Evolutionary conservation across 2,888 invertebrate genomes (phyloP).

Genomic region (Drosophila emarginata): DNA sequence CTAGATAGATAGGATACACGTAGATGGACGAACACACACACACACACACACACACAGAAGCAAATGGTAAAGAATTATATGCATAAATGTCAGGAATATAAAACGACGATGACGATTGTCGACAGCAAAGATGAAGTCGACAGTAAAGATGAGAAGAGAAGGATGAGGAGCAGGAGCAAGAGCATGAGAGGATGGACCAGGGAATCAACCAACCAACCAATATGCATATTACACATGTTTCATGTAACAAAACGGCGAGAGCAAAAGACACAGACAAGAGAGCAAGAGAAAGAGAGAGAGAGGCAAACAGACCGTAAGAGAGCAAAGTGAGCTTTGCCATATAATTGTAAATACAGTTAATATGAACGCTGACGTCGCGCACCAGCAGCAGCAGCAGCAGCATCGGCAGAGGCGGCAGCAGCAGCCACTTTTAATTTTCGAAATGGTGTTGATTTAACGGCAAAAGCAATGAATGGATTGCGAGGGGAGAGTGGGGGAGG

Average conservation of each 20-base stretch:
- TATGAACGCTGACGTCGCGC: constrained; percentile 51
- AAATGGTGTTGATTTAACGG: constrained; percentile 80
- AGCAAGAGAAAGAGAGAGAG: constrained; percentile 4
- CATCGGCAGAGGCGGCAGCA: no score
- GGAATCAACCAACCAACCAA: not conserved
- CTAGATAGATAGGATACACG: not conserved
- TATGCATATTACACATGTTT: constrained; percentile 37
- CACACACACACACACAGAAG: no score
- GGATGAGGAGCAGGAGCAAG: not conserved
- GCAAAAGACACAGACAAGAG: constrained; percentile 14
- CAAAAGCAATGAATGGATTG: constrained; percentile 3
- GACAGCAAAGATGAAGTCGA: not conserved
- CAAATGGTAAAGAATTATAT: constrained; percentile 31
- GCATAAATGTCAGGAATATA: constrained; percentile 39
- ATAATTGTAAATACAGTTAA: constrained; percentile 75
- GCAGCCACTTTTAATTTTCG: constrained; percentile 76
- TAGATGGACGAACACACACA: not conserved
- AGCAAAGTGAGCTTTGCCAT: constrained; percentile 38
- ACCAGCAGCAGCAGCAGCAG: constrained; percentile 9
- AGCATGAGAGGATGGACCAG: not conserved
- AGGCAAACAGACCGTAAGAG: not conserved
- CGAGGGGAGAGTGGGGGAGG: not conserved
- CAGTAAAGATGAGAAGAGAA: not conserved
- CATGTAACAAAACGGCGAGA: constrained; percentile 12
- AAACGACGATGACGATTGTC: constrained; percentile 8